A percentile compares a stretch with the other conserved stretches of the same genome.
These are phyloP conservation scores for Zaprionus davidi DNA, from an alignment of 1,140 invertebrate genomes.

Conservation along the genomic window DNA sequence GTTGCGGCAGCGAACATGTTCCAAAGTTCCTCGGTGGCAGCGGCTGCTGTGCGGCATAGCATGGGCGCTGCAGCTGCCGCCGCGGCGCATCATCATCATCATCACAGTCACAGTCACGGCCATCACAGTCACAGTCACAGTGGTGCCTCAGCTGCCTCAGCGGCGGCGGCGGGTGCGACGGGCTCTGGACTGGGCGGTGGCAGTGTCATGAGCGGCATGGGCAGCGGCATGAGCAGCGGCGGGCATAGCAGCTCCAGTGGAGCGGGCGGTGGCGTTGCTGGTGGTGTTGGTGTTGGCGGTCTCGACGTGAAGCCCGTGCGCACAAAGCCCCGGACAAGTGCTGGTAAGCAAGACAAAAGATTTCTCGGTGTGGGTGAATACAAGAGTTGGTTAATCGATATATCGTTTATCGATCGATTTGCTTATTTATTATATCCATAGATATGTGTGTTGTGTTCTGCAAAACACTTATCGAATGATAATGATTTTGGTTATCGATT, in stretches of 20 bases:
- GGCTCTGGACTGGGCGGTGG: conserved; percentile 38
- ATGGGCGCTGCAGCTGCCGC: conserved; percentile 69
- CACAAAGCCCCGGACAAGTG: conserved; percentile 84
- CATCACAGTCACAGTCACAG: conserved; percentile 60
- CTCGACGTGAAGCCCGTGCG: conserved; percentile 80
- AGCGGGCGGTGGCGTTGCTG: conserved; percentile 38
- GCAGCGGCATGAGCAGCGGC: conserved; percentile 50
- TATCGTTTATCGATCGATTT: conserved; percentile 47
- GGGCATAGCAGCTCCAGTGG: conserved; percentile 28
- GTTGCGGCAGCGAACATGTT: conserved; percentile 80
- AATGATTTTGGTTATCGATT: conserved; percentile 30
- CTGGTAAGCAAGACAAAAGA: conserved; percentile 84
- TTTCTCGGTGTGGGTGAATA: conserved; percentile 82
- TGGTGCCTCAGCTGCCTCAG: conserved; percentile 24
- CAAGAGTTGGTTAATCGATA: conserved; percentile 58
- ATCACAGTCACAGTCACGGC: conserved; percentile 59
- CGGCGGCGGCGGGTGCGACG: conserved; percentile 7
- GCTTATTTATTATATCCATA: conserved; percentile 39
- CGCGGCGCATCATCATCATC: conserved; percentile 73
- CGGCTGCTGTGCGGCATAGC: conserved; percentile 76
- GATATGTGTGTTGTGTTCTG: conserved; percentile 46
- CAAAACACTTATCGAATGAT: conserved; percentile 56
- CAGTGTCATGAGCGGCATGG: conserved; percentile 43
- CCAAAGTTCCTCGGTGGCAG: conserved; percentile 80
- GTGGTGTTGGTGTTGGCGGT: conserved; percentile 24